These are phyloP conservation scores for Fragum sueziense DNA, from an alignment of 2,888 invertebrate genomes.

Conservation along the genomic window DNA sequence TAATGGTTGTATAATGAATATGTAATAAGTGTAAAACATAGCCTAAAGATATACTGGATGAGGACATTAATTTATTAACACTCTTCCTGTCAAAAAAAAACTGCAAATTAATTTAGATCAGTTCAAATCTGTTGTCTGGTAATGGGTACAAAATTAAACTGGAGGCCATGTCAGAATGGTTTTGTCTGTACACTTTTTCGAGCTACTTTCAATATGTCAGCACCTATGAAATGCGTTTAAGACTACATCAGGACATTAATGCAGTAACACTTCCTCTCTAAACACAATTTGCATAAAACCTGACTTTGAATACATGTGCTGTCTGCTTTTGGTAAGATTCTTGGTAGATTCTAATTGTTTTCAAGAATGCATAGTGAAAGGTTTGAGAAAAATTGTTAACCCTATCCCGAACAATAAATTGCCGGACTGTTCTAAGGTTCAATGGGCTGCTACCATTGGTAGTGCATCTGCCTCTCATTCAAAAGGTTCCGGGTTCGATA, in stretches of 20 bases:
- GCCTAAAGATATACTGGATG: neutral
- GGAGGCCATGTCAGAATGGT: too few relatives aligned
- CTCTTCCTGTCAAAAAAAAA: neutral
- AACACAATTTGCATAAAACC: constrained; percentile 1
- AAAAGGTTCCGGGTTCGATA: too few relatives aligned
- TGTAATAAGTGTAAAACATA: neutral
- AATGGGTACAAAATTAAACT: too few relatives aligned
- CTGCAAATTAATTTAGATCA: neutral
- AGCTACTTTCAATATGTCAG: too few relatives aligned
- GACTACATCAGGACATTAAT: constrained; percentile 13
- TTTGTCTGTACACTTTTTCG: too few relatives aligned
- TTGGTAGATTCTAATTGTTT: too few relatives aligned
- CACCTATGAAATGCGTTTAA: too few relatives aligned
- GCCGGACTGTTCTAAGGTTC: neutral
- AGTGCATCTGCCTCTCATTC: too few relatives aligned
- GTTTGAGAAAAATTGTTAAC: too few relatives aligned
- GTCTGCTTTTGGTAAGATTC: too few relatives aligned
- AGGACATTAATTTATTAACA: constrained; percentile 1
- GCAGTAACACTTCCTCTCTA: constrained; percentile 1
- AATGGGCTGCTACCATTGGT: too few relatives aligned
- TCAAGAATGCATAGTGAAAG: too few relatives aligned
- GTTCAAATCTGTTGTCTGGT: neutral
- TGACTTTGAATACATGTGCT: constrained; percentile 4
- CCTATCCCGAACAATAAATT: neutral
- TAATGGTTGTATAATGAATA: neutral